Evolutionary conservation across 2,113 vertebrate species (phyloP).

Genomic region (Gymnobelideus leadbeateri): DNA sequence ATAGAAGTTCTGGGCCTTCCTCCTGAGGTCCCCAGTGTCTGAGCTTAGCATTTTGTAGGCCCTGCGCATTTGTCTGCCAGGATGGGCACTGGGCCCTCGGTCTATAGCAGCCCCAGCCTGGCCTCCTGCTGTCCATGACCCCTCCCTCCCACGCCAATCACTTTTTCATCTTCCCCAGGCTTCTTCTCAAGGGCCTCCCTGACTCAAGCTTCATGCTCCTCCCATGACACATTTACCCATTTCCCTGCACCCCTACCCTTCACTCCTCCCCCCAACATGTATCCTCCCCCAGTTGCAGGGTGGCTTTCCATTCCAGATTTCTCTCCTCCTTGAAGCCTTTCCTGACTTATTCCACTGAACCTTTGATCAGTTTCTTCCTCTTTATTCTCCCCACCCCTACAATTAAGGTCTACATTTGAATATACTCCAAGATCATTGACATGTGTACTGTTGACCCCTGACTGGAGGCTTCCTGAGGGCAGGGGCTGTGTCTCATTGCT

Average conservation of each 20-base stretch:
- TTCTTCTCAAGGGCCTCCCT: conserved; percentile 10
- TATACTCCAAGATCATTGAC: background rate
- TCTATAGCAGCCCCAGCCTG: background rate
- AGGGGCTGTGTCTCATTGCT: background rate
- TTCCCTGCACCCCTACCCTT: background rate
- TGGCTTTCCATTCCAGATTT: background rate
- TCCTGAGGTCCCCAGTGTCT: background rate
- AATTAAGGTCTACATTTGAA: background rate
- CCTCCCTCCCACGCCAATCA: background rate
- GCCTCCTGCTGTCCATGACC: background rate
- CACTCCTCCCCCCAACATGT: background rate
- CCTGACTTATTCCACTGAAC: background rate
- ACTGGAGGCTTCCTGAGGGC: background rate
- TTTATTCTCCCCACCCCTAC: background rate
- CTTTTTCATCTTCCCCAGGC: conserved; percentile 6
- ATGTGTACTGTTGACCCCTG: background rate
- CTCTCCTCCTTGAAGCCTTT: background rate
- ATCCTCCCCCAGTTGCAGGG: background rate
- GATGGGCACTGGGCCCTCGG: background rate
- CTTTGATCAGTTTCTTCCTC: background rate
- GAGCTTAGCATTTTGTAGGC: conserved; percentile 11
- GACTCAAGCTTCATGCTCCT: conserved; percentile 25
- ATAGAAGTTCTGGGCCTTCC: background rate
- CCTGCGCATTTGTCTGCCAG: background rate
- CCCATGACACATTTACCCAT: background rate